Percentiles rank a stretch among this genome's conserved stretches.
phyloP scores from a whole-genome alignment of 2,888 invertebrate species.

The Pachycephus smyrnensis region DNA sequence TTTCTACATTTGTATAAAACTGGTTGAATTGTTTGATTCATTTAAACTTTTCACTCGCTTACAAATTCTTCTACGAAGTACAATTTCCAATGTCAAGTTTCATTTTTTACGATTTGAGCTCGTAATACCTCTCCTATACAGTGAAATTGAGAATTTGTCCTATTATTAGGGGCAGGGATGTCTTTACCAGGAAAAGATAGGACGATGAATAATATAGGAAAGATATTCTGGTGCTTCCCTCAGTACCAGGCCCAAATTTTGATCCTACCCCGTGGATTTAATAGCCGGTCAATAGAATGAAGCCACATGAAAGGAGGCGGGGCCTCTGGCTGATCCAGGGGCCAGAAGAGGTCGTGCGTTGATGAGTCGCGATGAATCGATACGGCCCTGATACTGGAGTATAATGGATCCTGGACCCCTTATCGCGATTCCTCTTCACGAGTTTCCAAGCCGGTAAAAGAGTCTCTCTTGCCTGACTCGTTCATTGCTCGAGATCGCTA shows the following conservation, averaged over 20 bases:
- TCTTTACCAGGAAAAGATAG: not conserved
- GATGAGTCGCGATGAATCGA: conserved; percentile 27
- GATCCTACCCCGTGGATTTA: not conserved
- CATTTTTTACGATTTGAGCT: not conserved
- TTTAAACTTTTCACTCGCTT: not conserved
- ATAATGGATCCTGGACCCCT: conserved; percentile 22
- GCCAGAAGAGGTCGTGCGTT: conserved; percentile 25
- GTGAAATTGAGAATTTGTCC: not conserved
- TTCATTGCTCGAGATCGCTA: conserved; percentile 2
- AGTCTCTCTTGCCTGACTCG: conserved; percentile 18
- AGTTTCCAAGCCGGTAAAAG: conserved; percentile 19
- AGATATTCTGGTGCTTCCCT: not conserved
- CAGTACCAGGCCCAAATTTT: not conserved
- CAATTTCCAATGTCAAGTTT: not conserved
- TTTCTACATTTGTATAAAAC: not conserved
- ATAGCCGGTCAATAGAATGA: not conserved
- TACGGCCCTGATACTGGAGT: conserved; percentile 17
- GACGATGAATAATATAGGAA: not conserved
- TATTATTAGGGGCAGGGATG: not conserved
- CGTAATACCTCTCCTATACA: not conserved
- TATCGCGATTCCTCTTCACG: conserved; percentile 23
- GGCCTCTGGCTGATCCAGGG: conserved; percentile 18
- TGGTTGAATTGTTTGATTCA: not conserved
- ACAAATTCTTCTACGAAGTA: not conserved
- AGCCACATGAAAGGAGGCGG: not conserved